A percentile compares a stretch with the other conserved stretches of the same genome.
Conservation (phyloP, 2,888 invertebrate genomes). For the Ctenicera cuprea region DNA sequence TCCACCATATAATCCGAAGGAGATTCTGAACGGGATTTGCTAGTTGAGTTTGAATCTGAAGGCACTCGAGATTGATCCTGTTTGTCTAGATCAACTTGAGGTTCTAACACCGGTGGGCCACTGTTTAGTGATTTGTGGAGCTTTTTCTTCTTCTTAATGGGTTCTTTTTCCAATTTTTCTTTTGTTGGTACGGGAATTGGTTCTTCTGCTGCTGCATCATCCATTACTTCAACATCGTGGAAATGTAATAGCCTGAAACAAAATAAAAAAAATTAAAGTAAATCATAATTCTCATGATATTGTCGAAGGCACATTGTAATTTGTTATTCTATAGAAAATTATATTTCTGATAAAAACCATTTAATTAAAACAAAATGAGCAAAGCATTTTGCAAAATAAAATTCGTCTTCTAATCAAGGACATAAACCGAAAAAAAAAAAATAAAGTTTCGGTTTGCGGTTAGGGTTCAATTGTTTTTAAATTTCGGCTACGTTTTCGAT, state of each 20-base stretch:
- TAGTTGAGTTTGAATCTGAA: constrained; percentile 60
- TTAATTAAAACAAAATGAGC: too few species aligned
- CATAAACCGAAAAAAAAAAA: too few species aligned
- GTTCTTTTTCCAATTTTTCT: constrained; percentile 65
- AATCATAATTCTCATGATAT: too few species aligned
- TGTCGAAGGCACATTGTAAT: too few species aligned
- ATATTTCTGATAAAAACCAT: too few species aligned
- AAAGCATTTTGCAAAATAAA: too few species aligned
- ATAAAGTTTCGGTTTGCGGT: too few species aligned
- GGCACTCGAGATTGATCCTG: constrained; percentile 70
- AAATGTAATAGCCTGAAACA: constrained; percentile 81
- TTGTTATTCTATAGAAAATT: too few species aligned
- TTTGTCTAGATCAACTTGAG: constrained; percentile 61
- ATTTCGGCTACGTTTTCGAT: too few species aligned
- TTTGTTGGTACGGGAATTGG: constrained; percentile 68
- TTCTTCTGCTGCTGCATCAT: constrained; percentile 75
- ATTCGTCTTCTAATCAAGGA: too few species aligned
- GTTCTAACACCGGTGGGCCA: constrained; percentile 54
- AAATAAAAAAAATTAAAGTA: too few species aligned
- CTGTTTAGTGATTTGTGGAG: constrained; percentile 59
- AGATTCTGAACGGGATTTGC: constrained; percentile 67
- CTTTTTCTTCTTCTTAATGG: constrained; percentile 68
- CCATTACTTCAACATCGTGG: constrained; percentile 81
- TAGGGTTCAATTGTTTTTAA: too few species aligned
- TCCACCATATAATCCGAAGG: constrained; percentile 70